Base-by-base conservation (phyloP, 2,113 vertebrate species). In the Cranoglanis bouderius region DNA sequence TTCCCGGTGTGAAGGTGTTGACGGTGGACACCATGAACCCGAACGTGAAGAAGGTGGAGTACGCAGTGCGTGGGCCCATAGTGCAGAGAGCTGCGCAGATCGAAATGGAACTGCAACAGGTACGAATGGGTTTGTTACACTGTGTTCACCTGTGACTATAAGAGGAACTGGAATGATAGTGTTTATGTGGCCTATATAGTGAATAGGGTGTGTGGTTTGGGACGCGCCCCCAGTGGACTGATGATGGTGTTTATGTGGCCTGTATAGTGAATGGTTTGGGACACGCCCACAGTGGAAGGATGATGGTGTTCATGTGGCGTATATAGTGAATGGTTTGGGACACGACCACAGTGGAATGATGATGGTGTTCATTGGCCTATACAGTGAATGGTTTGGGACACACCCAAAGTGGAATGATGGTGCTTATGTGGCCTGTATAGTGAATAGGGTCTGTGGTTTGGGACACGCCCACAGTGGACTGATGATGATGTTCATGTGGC, bases 1-100 rank as follows among this genome's bases (percentile, higher is more conserved):
- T 29, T 85, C n/a, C 32, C 35, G 74, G 43, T 86, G 91, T 88
- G 9, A 97, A 93, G 92, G 96, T 97, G 89, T 93, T 98, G 81
- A 98, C 95, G 0, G 5, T 96, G 92, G 96, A 96, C 84, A 96
- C 90, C 88, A 97, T 98, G 96, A 98, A 98, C 94, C 97, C 95
- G 0, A 93, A 94, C 0, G 93, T 98, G 40, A 95, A 90, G 92
- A 93, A 84, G 43, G 93, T 98, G 61, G 97, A 98, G 91, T 98
- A 98, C 7, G 97, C 97, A 0, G 97, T 98, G 3, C 95, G 97
- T 0, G 97, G 97, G 0, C 96, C 97, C 67, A 96, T 98, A 0
- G 96, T 97, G 3, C 93, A 94, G 49, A 94, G 97, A 0, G 97
- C 97, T 6, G 38, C 95, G 89, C 95, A 97, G 93, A 92, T 98